phyloP scores from a whole-genome alignment of 2,888 invertebrate species.

The Spisula subtruncata region DNA sequence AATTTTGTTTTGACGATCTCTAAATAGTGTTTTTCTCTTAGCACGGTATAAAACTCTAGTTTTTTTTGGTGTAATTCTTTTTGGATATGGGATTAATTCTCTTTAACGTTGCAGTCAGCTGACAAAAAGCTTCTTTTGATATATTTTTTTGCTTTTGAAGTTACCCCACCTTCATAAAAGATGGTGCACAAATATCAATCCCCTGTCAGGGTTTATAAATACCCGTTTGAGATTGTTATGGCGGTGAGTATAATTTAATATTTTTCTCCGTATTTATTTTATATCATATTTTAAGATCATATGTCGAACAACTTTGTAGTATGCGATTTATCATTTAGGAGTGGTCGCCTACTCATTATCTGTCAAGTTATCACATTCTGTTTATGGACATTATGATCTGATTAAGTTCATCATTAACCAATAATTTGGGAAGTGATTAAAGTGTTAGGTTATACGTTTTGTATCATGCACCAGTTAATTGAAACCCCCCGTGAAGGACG shows the following conservation, averaged over 20 bases:
- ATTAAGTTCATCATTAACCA: too few relatives aligned
- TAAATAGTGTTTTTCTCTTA: not conserved
- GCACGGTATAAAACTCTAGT: not conserved
- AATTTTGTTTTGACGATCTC: slow-evolving; percentile 8
- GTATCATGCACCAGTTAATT: too few relatives aligned
- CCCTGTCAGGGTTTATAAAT: slow-evolving; percentile 97
- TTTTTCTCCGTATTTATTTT: not conserved
- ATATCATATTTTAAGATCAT: too few relatives aligned
- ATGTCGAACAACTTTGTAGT: too few relatives aligned
- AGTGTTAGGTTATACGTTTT: too few relatives aligned
- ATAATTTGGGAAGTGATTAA: too few relatives aligned
- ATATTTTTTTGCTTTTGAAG: slow-evolving; percentile 18
- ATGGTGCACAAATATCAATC: slow-evolving; percentile 99
- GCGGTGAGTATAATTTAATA: slow-evolving; percentile 91
- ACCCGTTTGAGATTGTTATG: slow-evolving; percentile 98
- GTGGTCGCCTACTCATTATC: too few relatives aligned
- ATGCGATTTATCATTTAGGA: too few relatives aligned
- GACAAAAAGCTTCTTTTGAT: not conserved
- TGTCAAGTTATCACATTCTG: too few relatives aligned
- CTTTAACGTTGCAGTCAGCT: slow-evolving; percentile 24
- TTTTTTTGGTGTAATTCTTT: not conserved
- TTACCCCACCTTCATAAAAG: slow-evolving; percentile 31
- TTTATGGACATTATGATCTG: too few relatives aligned
- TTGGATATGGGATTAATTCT: not conserved
- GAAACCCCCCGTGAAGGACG: too few relatives aligned